Evolutionary conservation across 1,140 invertebrate genomes (phyloP).

Genomic region (Pseudomyrmex pallidus): DNA sequence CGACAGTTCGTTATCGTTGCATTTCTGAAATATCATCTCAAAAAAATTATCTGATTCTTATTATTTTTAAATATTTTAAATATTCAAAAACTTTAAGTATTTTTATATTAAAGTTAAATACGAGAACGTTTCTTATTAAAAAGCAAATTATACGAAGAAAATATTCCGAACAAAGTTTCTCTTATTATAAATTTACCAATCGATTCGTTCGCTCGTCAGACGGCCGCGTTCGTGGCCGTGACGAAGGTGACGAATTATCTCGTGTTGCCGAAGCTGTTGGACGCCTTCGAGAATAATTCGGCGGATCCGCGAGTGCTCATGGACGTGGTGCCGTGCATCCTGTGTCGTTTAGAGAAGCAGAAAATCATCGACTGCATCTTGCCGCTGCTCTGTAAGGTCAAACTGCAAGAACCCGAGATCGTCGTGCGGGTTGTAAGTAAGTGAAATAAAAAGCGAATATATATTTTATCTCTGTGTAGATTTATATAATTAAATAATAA

Average conservation of each 20-base stretch:
- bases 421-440: conserved; percentile 93
- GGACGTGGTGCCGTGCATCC: conserved; percentile 91
- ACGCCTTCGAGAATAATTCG: conserved; percentile 94
- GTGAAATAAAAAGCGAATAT: conserved; percentile 80
- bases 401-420: conserved; percentile 94
- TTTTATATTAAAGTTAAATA: too few relatives aligned
- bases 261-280: conserved; percentile 94
- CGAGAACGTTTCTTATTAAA: too few relatives aligned
- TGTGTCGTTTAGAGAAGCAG: conserved; percentile 93
- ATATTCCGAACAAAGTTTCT: not conserved
- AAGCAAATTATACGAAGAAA: not conserved
- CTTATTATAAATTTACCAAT: not conserved
- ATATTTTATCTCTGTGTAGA: too few relatives aligned
- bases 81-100: too few relatives aligned
- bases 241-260: conserved; percentile 94
- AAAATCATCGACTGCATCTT: conserved; percentile 97
- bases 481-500: too few relatives aligned
- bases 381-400: conserved; percentile 94
- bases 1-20: too few relatives aligned
- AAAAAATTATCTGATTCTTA: too few relatives aligned
- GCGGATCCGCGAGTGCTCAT: conserved; percentile 91
- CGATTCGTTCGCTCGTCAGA: conserved; percentile 85
- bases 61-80: too few relatives aligned
- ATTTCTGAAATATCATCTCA: too few relatives aligned
- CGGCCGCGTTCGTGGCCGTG: conserved; percentile 95